Evolutionary conservation across 2,888 invertebrate species (phyloP).

Genomic region (Noctua pronuba): DNA sequence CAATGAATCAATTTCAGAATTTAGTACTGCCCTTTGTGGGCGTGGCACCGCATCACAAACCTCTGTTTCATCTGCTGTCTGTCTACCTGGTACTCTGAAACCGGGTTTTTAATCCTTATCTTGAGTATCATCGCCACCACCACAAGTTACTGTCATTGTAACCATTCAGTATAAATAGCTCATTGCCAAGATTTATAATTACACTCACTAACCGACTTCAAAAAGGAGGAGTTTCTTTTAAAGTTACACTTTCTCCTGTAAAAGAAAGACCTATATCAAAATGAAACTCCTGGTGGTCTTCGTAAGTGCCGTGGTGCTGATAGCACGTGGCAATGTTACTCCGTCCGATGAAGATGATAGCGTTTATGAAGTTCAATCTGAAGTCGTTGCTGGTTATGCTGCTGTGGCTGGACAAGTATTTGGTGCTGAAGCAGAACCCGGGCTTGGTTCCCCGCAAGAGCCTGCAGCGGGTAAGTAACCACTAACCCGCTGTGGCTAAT

Average conservation of each 20-base stretch:
- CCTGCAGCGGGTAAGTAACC: background rate
- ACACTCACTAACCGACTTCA: too few relatives aligned
- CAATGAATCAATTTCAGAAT: too few relatives aligned
- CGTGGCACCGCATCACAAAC: too few relatives aligned
- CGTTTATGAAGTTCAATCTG: background rate
- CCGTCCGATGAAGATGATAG: background rate
- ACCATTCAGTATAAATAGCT: too few relatives aligned
- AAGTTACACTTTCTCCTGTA: background rate
- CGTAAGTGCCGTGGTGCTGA: conserved; percentile 1
- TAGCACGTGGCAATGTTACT: background rate
- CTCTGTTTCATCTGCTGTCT: too few relatives aligned
- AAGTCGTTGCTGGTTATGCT: background rate
- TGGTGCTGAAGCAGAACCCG: background rate
- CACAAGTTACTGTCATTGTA: too few relatives aligned
- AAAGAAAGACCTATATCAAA: conserved; percentile 3
- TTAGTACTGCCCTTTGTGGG: too few relatives aligned
- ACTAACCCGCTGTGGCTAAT: background rate
- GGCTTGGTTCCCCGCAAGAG: background rate
- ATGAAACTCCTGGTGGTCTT: conserved; percentile 17
- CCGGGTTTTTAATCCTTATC: too few relatives aligned
- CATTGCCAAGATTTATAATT: background rate
- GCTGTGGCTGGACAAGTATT: background rate
- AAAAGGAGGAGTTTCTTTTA: too few relatives aligned
- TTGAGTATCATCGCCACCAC: too few relatives aligned
- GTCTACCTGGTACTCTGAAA: too few relatives aligned